A percentile compares a stretch with the other conserved stretches of the same genome.
Conservation (phyloP, 2,113 vertebrate genomes). For the Coreoperca whiteheadi region DNA sequence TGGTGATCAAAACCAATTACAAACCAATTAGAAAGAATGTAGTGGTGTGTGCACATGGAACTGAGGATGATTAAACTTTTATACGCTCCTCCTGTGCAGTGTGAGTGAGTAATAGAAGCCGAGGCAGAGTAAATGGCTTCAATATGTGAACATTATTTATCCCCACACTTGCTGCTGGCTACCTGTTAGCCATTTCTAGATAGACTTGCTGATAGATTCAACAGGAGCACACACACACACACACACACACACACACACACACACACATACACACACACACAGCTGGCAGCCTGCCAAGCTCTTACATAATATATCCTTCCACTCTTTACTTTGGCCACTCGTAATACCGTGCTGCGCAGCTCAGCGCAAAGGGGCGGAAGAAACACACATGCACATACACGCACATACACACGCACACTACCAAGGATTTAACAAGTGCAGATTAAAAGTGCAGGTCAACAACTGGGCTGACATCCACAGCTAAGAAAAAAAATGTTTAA, state of each 20-base stretch:
- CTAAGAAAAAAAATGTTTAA: conserved; percentile 23
- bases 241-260: conserved; percentile 39
- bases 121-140: conserved; percentile 71
- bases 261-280: conserved; percentile 19
- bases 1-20: conserved; percentile 60
- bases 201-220: conserved; percentile 63
- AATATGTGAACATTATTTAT: conserved; percentile 77
- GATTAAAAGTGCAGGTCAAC: conserved; percentile 45
- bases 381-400: background rate
- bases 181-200: conserved; percentile 74
- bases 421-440: conserved; percentile 22
- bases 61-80: conserved; percentile 67
- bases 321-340: conserved; percentile 62
- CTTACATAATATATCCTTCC: conserved; percentile 82
- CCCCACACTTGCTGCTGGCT: conserved; percentile 64
- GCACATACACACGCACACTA: background rate
- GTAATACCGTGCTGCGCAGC: conserved; percentile 50
- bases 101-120: conserved; percentile 67
- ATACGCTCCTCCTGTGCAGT: conserved; percentile 65
- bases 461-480: conserved; percentile 18
- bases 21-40: conserved; percentile 56
- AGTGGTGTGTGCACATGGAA: conserved; percentile 55
- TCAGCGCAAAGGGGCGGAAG: conserved; percentile 33
- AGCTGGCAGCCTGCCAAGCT: conserved; percentile 71
- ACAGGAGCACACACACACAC: conserved; percentile 41